Percentiles rank a stretch among this genome's conserved stretches.
phyloP scores from a whole-genome alignment of 2,113 vertebrate species.

The Plestiodon gilberti region DNA sequence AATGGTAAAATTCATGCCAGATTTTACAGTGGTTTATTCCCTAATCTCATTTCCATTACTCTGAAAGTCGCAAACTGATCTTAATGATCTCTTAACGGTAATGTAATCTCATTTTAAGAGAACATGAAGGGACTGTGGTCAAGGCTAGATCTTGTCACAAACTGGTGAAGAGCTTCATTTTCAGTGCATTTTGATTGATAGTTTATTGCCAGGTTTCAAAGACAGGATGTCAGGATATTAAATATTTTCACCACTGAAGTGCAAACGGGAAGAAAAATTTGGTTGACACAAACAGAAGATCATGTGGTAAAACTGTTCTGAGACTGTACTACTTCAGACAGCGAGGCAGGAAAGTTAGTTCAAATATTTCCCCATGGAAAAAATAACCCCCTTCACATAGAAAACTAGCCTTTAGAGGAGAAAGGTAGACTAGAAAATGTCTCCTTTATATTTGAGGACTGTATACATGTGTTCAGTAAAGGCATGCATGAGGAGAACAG shows the following conservation, averaged over 20 bases:
- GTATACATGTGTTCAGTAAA: not conserved
- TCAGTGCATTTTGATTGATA: slow-evolving; percentile 44
- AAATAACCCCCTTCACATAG: not conserved
- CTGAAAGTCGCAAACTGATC: slow-evolving; percentile 41
- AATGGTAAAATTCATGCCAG: slow-evolving; percentile 44
- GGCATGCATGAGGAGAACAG: too few species aligned
- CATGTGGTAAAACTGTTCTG: not conserved
- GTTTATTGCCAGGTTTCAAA: slow-evolving; percentile 32
- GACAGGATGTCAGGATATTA: slow-evolving; percentile 28
- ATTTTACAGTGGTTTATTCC: slow-evolving; percentile 52
- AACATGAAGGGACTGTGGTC: slow-evolving; percentile 4
- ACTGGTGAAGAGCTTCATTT: not conserved
- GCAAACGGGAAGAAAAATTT: slow-evolving; percentile 24
- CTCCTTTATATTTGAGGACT: not conserved
- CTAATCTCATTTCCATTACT: slow-evolving; percentile 57
- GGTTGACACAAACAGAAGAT: not conserved
- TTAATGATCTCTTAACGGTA: slow-evolving; percentile 48
- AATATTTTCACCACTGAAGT: slow-evolving; percentile 37
- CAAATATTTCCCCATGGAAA: not conserved
- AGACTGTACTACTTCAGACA: not conserved
- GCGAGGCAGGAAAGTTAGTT: not conserved
- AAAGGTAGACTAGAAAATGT: not conserved
- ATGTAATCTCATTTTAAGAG: slow-evolving; percentile 51
- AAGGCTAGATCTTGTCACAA: slow-evolving; percentile 10
- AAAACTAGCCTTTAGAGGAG: not conserved